Conservation (phyloP, 2,797 vertebrate genomes). For the Capromys pilorides region DNA sequence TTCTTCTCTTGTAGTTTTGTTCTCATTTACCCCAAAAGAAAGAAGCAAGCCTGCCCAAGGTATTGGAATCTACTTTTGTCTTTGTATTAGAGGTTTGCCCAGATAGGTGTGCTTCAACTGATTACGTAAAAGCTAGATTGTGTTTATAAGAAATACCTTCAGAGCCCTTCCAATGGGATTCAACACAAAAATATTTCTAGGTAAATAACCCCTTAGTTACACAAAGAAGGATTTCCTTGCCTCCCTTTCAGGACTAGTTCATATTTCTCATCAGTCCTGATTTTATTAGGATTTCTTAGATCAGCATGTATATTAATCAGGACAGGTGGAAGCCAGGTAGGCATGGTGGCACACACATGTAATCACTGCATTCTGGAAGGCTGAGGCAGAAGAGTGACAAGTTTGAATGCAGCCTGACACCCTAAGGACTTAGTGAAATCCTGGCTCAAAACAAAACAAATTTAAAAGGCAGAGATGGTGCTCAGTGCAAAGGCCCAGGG, state of each 20-base stretch:
- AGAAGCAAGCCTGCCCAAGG: background rate
- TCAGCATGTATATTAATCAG: background rate
- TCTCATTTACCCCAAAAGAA: background rate
- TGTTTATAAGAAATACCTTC: background rate
- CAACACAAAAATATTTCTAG: background rate
- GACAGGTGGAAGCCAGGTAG: background rate
- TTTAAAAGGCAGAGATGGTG: background rate
- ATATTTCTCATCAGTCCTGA: background rate
- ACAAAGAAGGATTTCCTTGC: background rate
- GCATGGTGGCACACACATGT: background rate
- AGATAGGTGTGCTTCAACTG: background rate
- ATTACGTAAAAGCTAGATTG: background rate
- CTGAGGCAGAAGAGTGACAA: background rate
- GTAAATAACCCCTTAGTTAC: background rate
- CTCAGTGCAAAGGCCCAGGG: background rate
- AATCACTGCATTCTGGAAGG: background rate
- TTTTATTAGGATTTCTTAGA: background rate
- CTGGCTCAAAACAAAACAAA: background rate
- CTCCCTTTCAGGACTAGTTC: background rate
- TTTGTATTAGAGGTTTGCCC: background rate
- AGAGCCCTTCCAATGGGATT: background rate
- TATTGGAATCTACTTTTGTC: background rate
- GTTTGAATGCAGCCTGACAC: background rate
- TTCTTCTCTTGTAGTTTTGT: background rate
- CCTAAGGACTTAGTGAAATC: background rate